phyloP scores from a whole-genome alignment of 2,888 invertebrate genomes.

The Oligia strigilis region DNA sequence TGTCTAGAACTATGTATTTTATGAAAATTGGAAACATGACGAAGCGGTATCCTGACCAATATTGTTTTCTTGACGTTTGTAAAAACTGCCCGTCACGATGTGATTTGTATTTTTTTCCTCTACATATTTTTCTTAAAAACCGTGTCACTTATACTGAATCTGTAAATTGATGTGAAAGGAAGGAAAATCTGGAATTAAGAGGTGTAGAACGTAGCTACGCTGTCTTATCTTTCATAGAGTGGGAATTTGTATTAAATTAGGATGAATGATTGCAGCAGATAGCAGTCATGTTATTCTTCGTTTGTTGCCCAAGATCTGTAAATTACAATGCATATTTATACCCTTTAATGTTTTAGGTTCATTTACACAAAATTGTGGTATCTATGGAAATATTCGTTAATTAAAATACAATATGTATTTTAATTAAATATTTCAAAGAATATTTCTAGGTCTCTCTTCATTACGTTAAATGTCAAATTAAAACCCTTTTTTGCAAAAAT shows the following conservation, averaged over 20 bases:
- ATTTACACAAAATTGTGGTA: not conserved
- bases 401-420: slow-evolving; percentile 11
- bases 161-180: not conserved
- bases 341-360: not conserved
- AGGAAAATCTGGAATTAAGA: not conserved
- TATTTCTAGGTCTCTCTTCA: slow-evolving; percentile 19
- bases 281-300: not conserved
- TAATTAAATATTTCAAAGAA: slow-evolving; percentile 7
- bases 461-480: slow-evolving; percentile 32
- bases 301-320: not conserved
- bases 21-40: slow-evolving; percentile 56
- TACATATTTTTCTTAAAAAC: slow-evolving; percentile 1
- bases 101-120: slow-evolving; percentile 29
- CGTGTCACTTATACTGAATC: not conserved
- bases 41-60: slow-evolving; percentile 18
- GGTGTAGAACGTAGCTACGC: no score
- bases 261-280: not conserved
- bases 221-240: no score
- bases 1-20: slow-evolving; percentile 14
- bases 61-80: slow-evolving; percentile 35
- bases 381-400: not conserved
- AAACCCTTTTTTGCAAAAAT: slow-evolving; percentile 48
- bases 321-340: not conserved
- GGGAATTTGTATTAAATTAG: not conserved
- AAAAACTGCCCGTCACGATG: slow-evolving; percentile 26